Conservation (phyloP, 2,888 invertebrate genomes). For the Amiota minor region DNA sequence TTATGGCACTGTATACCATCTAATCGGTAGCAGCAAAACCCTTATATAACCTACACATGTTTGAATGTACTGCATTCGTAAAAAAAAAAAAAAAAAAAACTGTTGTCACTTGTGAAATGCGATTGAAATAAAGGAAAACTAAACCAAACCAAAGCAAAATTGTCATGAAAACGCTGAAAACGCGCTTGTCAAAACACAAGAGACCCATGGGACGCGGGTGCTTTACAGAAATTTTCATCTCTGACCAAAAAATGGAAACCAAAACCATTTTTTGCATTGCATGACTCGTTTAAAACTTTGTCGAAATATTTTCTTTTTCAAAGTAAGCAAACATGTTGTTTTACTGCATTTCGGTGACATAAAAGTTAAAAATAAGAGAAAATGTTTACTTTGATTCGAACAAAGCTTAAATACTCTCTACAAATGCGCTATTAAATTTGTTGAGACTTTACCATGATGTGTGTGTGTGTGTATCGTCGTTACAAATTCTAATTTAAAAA, state of each 20-base stretch:
- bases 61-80: neutral
- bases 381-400: too few species aligned
- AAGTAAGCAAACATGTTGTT: too few species aligned
- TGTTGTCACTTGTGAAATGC: neutral
- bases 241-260: constrained; percentile 1
- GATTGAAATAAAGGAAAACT: neutral
- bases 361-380: too few species aligned
- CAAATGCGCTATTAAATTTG: too few species aligned
- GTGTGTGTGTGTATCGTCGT: too few species aligned
- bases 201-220: neutral
- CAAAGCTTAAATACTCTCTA: too few species aligned
- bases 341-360: too few species aligned
- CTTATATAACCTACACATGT: too few species aligned
- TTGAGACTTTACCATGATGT: too few species aligned
- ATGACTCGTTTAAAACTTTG: neutral
- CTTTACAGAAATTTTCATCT: constrained; percentile 15
- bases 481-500: too few species aligned
- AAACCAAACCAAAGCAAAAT: neutral
- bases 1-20: too few species aligned
- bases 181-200: constrained; percentile 11
- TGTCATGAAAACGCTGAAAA: constrained; percentile 20
- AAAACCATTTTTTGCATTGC: neutral
- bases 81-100: neutral
- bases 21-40: too few species aligned
- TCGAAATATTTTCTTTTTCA: neutral